A percentile compares a stretch with the other conserved stretches of the same genome.
These are phyloP conservation scores for Pica pica DNA, from an alignment of 2,113 vertebrate species.

Conservation along the genomic window DNA sequence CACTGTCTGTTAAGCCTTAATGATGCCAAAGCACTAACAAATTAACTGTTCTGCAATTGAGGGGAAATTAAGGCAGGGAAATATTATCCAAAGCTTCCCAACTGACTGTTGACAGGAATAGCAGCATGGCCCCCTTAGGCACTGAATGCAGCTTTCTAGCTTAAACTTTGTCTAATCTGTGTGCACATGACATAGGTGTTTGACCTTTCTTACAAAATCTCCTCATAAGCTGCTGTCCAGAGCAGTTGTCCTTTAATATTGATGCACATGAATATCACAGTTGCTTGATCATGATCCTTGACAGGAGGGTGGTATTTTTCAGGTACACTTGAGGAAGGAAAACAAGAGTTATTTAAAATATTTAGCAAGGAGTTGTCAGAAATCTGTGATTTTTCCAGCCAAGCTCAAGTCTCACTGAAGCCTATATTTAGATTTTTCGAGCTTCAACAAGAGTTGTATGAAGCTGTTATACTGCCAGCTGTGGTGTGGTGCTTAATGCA, in stretches of 20 bases:
- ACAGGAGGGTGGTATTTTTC: neutral
- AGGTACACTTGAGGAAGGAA: neutral
- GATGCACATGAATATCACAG: neutral
- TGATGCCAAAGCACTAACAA: neutral
- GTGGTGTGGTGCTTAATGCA: neutral
- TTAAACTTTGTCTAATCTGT: neutral
- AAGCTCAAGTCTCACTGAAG: neutral
- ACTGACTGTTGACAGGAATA: neutral
- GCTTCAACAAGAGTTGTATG: neutral
- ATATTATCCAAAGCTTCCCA: neutral
- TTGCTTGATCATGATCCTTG: neutral
- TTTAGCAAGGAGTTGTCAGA: neutral
- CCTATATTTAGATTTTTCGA: neutral
- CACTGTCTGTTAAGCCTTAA: neutral
- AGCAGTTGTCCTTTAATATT: neutral
- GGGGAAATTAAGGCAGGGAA: neutral
- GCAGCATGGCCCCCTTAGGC: neutral
- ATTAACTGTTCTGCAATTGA: neutral
- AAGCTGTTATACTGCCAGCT: neutral
- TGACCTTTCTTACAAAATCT: neutral
- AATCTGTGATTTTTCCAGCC: neutral
- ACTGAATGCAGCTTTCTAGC: neutral
- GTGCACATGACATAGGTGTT: neutral
- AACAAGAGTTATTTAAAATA: neutral
- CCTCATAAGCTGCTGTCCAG: neutral